Evolutionary conservation across 2,888 invertebrate species (phyloP).

Genomic region (Parasteatoda lunata): DNA sequence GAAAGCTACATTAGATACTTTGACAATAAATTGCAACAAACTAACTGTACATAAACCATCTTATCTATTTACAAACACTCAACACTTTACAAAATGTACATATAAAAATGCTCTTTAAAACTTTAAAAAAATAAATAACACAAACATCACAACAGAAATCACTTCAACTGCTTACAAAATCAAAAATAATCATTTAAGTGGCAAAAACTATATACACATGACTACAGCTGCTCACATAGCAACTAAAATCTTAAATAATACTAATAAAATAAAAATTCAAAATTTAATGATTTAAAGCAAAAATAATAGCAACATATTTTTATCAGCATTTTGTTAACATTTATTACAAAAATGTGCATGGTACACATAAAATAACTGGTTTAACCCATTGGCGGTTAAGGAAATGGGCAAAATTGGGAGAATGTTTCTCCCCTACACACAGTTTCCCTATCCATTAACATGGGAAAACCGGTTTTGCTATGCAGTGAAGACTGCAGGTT

Average conservation of each 20-base stretch:
- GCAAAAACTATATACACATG: not conserved
- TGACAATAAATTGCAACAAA: not conserved
- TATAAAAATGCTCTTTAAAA: constrained; percentile 10
- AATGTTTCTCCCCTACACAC: too few relatives aligned
- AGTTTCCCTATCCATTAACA: too few relatives aligned
- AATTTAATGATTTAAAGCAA: too few relatives aligned
- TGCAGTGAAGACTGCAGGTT: too few relatives aligned
- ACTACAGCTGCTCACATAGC: not conserved
- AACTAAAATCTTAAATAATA: not conserved
- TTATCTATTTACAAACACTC: not conserved
- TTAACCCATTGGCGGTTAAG: too few relatives aligned
- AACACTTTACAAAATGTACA: constrained; percentile 15
- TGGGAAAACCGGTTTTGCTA: too few relatives aligned
- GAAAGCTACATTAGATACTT: not conserved
- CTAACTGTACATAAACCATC: too few relatives aligned
- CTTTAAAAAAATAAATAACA: constrained; percentile 52
- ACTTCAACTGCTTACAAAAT: not conserved
- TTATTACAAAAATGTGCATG: too few relatives aligned
- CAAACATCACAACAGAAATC: constrained; percentile 6
- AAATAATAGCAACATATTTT: too few relatives aligned
- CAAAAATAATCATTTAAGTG: not conserved
- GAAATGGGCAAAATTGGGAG: too few relatives aligned
- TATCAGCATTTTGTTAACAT: too few relatives aligned
- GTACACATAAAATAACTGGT: too few relatives aligned
- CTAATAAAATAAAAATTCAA: not conserved